These are phyloP conservation scores for Drosophila littoralis DNA, from an alignment of 1,140 invertebrate species.

Conservation along the genomic window DNA sequence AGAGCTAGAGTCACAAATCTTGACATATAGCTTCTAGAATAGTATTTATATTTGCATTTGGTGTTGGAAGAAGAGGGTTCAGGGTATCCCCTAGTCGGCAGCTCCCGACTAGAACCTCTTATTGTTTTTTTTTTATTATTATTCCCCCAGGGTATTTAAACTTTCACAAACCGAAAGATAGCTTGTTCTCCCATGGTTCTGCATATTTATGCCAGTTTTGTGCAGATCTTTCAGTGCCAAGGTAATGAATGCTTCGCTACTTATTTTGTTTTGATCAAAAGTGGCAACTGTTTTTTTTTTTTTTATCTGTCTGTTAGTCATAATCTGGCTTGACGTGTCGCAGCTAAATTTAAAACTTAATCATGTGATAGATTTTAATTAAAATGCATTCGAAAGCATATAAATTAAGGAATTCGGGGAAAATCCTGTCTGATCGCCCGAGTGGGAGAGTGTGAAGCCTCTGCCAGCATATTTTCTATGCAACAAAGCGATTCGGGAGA, in stretches of 20 bases:
- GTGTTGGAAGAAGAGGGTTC: no score
- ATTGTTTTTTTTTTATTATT: no score
- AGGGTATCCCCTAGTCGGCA: no score
- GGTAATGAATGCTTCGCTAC: constrained; percentile 26
- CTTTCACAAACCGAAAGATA: not conserved
- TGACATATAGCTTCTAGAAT: no score
- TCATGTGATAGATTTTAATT: constrained; percentile 70
- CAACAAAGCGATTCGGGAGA: constrained; percentile 42
- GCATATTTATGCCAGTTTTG: constrained; percentile 9
- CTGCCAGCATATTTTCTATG: not conserved
- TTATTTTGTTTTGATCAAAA: constrained; percentile 60
- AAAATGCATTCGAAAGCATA: constrained; percentile 56
- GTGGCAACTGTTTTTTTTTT: constrained; percentile 59
- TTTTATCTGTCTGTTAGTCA: constrained; percentile 57
- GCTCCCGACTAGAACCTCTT: no score
- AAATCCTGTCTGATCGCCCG: constrained; percentile 30
- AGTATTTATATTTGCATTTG: no score
- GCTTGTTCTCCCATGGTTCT: not conserved
- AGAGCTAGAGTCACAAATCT: no score
- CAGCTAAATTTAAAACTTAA: constrained; percentile 65
- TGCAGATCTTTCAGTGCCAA: constrained; percentile 29
- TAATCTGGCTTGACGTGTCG: constrained; percentile 67
- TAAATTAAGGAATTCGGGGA: constrained; percentile 45
- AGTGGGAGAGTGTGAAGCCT: not conserved
- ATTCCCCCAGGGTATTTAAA: not conserved